Percentiles rank a stretch among this genome's conserved stretches.
Evolutionary conservation across 2,797 vertebrate genomes (phyloP).

Genomic region (Diglossa cyanea): DNA sequence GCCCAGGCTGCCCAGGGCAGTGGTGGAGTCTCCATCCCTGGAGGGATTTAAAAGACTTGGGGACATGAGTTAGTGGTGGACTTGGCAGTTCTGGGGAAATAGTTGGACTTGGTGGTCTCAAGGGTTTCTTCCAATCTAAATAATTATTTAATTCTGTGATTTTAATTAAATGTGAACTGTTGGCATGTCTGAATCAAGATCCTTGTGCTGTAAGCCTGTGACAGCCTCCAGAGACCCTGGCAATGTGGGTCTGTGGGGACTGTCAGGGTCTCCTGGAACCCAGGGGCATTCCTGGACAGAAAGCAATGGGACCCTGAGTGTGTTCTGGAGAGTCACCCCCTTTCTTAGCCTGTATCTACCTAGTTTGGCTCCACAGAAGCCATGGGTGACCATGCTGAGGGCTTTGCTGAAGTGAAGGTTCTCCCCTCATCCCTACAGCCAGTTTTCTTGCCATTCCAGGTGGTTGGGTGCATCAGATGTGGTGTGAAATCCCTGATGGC

Average conservation of each 20-base stretch:
- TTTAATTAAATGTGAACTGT: background rate
- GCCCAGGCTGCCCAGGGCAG: background rate
- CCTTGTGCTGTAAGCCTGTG: background rate
- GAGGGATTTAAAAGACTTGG: background rate
- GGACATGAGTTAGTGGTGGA: background rate
- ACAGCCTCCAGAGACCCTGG: background rate
- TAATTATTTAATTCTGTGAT: background rate
- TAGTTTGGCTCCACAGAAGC: background rate
- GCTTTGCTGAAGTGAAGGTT: background rate
- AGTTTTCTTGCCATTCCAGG: background rate
- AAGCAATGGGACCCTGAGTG: background rate
- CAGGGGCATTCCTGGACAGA: background rate
- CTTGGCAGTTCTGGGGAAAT: background rate
- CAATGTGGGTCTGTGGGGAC: background rate
- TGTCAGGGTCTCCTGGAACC: background rate
- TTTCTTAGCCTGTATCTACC: background rate
- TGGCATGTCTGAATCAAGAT: background rate
- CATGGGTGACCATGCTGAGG: background rate
- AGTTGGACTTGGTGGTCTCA: background rate
- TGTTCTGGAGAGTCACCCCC: background rate
- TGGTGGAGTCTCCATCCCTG: background rate
- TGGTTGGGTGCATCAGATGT: background rate
- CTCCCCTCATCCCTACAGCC: background rate
- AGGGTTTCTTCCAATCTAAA: background rate
- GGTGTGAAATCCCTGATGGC: background rate